Conservation (phyloP, 1,140 invertebrate genomes). For the Pogonognathellus flavescens region DNA sequence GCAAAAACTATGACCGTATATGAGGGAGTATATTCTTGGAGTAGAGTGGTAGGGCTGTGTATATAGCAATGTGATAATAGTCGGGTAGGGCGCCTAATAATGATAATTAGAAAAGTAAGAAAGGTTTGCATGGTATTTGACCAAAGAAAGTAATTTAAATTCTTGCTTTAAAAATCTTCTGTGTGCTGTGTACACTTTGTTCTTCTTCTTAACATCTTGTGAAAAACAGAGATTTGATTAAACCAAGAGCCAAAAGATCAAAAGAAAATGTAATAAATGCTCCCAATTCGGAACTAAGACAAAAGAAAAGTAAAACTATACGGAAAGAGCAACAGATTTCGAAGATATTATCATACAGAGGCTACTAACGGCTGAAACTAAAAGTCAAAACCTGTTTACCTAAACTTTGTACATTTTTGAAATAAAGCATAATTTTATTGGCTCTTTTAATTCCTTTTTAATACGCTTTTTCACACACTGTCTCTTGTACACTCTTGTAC, state of each 20-base stretch:
- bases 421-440: too few relatives aligned
- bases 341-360: too few relatives aligned
- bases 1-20: too few relatives aligned
- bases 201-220: background rate
- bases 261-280: background rate
- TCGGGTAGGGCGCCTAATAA: too few relatives aligned
- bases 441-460: too few relatives aligned
- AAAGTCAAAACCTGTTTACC: background rate
- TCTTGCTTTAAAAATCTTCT: slow-evolving; percentile 12
- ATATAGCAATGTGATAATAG: too few relatives aligned
- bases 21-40: too few relatives aligned
- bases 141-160: slow-evolving; percentile 44
- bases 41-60: too few relatives aligned
- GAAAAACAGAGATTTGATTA: background rate
- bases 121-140: background rate
- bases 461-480: too few relatives aligned
- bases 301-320: slow-evolving; percentile 20
- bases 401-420: too few relatives aligned
- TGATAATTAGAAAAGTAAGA: background rate
- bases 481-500: too few relatives aligned
- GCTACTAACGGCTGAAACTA: background rate
- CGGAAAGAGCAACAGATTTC: too few relatives aligned
- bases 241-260: slow-evolving; percentile 13
- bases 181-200: slow-evolving; percentile 11
- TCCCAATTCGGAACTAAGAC: background rate